phyloP scores from a whole-genome alignment of 2,113 vertebrate genomes.

The Rhabdornis inornatus region DNA sequence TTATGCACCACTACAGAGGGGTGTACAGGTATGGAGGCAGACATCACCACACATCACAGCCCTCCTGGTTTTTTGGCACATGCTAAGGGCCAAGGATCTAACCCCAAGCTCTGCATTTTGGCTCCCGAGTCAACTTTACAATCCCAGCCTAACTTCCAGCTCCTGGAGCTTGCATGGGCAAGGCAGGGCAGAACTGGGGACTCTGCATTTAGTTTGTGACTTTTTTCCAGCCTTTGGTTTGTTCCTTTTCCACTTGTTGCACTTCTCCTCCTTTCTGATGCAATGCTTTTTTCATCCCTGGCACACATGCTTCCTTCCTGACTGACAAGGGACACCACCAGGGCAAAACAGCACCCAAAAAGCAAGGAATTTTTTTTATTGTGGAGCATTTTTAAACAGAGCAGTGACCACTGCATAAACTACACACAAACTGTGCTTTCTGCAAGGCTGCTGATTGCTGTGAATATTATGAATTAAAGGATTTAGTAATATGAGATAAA shows the following conservation, averaged over 20 bases:
- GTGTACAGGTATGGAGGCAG: background rate
- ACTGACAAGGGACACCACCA: background rate
- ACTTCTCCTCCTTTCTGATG: background rate
- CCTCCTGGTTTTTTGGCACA: background rate
- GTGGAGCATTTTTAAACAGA: background rate
- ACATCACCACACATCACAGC: background rate
- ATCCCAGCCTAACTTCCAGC: background rate
- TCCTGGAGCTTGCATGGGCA: background rate
- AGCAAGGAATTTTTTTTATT: too few relatives aligned
- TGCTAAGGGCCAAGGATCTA: background rate
- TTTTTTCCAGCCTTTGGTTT: background rate
- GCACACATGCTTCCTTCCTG: background rate
- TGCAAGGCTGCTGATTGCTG: background rate
- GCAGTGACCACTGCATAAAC: background rate
- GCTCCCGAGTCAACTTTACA: background rate
- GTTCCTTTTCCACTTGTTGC: background rate
- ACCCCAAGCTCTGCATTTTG: background rate
- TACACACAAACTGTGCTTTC: background rate
- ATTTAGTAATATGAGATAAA: background rate
- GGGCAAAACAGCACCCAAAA: background rate
- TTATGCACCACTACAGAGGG: background rate
- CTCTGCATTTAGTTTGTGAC: background rate
- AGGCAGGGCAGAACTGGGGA: background rate
- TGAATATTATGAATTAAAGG: background rate
- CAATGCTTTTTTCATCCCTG: background rate